These are phyloP conservation scores for Apotomis capreana DNA, from an alignment of 2,888 invertebrate genomes.

Conservation along the genomic window DNA sequence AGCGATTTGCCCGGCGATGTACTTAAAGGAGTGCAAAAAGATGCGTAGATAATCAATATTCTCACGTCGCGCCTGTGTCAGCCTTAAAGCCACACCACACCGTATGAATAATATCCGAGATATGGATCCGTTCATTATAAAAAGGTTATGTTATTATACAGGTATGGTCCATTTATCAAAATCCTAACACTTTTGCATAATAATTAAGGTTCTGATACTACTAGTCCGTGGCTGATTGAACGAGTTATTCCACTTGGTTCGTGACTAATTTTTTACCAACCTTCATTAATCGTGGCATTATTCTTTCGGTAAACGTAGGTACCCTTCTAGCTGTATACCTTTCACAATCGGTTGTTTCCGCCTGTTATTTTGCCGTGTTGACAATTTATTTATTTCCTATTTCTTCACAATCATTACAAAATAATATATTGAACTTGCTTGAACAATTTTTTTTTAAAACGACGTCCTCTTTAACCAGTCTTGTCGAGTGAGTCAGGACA, in stretches of 20 bases:
- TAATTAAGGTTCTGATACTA: conserved; percentile 23
- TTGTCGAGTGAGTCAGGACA: no score
- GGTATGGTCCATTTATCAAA: conserved; percentile 33
- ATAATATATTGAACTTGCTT: no score
- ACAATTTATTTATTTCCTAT: background rate
- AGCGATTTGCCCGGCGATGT: background rate
- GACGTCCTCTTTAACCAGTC: no score
- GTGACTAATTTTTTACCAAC: conserved; percentile 34
- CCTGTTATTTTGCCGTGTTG: conserved; percentile 8
- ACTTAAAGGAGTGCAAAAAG: conserved; percentile 25
- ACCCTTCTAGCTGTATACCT: conserved; percentile 22
- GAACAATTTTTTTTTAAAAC: no score
- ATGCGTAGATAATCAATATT: conserved; percentile 33
- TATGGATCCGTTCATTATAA: conserved; percentile 32
- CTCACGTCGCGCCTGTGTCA: conserved; percentile 20
- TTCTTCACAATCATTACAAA: no score
- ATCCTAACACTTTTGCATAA: conserved; percentile 34
- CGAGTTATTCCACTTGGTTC: conserved; percentile 16
- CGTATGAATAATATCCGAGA: conserved; percentile 27
- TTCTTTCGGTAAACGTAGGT: conserved; percentile 14
- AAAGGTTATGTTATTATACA: conserved; percentile 28
- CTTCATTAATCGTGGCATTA: conserved; percentile 29
- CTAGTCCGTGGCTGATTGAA: conserved; percentile 11
- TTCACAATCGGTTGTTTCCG: conserved; percentile 32
- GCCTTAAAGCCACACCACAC: conserved; percentile 31